Base-by-base conservation (phyloP, 2,888 invertebrate species). In the Eupithecia pulchellata region DNA sequence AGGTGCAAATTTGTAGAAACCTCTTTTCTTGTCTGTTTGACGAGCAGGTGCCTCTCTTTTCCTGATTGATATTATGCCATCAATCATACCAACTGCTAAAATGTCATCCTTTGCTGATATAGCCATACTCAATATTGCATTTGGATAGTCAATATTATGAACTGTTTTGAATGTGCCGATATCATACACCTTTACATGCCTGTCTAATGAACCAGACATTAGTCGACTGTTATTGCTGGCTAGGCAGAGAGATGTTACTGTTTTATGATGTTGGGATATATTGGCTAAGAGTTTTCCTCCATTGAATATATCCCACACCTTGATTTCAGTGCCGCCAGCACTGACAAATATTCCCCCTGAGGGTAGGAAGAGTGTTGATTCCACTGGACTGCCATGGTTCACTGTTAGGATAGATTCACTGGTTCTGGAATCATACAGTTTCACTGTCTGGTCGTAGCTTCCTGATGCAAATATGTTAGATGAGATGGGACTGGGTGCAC, bases 211-310 rank as follows among this genome's bases (percentile, higher is more conserved):
- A 1, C 97, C 98, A 0, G 99, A 98, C 80, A 99, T 89, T 27
- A 99, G 94, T 82, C 98, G 95, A 76, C 96, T 97, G 30, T 97
- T 97, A 83, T 97, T 96, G 58, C 97, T 97, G 30, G 97, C 97
- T 74, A 99, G 95, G 77, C 96, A 95, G 64, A 99, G 88, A 77
- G 97, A 97, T 0, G 99, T 99, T 1, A 99, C 96, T 0, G 99
- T 98, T 94, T 99, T 99, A 89, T 99, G 98, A 90, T 99, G 99
- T 80, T 98, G 97, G 2, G 97, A 97, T 76, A 99, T 95, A 81
- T 96, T 96, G 1, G 98, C 96, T 30, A 99, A 88, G 68, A 98
- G 92, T 86, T 97, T 97, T 13, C 99, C 99, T 34, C 98, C 98
- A 77, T 97, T 96, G 65, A 98, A 95, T 6, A 97, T 96, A 88